Conservation (phyloP, 2,888 invertebrate genomes). For the Eristalis arbustorum region DNA sequence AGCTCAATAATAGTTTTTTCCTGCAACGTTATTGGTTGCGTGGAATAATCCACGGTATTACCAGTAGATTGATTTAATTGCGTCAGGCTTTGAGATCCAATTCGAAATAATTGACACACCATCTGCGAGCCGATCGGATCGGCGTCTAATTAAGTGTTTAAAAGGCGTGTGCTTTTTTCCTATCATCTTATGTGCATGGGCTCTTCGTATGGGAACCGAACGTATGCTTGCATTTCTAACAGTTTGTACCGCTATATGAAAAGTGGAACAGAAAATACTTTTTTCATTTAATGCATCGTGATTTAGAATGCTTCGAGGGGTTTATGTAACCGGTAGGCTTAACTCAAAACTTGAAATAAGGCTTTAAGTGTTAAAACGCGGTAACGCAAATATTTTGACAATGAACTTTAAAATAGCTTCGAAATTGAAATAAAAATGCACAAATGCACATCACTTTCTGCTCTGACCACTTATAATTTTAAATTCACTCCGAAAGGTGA, state of each 20-base stretch:
- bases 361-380: too few relatives aligned
- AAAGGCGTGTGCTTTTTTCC: neutral
- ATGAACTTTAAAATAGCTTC: too few relatives aligned
- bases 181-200: neutral
- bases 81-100: neutral
- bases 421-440: too few relatives aligned
- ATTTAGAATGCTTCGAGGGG: neutral
- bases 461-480: too few relatives aligned
- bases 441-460: too few relatives aligned
- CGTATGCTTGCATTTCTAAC: neutral
- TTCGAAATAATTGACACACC: neutral
- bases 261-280: neutral
- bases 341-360: too few relatives aligned
- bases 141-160: neutral
- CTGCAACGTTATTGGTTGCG: neutral
- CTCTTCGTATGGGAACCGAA: neutral
- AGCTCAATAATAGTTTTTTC: neutral
- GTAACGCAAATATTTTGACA: too few relatives aligned
- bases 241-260: neutral
- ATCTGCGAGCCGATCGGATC: neutral
- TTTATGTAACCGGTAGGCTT: too few relatives aligned
- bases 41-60: neutral
- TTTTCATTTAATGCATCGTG: too few relatives aligned
- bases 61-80: neutral
- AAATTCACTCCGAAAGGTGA: too few relatives aligned